Base-by-base conservation (phyloP, 1,140 invertebrate species). In the Panulirus ornatus region DNA sequence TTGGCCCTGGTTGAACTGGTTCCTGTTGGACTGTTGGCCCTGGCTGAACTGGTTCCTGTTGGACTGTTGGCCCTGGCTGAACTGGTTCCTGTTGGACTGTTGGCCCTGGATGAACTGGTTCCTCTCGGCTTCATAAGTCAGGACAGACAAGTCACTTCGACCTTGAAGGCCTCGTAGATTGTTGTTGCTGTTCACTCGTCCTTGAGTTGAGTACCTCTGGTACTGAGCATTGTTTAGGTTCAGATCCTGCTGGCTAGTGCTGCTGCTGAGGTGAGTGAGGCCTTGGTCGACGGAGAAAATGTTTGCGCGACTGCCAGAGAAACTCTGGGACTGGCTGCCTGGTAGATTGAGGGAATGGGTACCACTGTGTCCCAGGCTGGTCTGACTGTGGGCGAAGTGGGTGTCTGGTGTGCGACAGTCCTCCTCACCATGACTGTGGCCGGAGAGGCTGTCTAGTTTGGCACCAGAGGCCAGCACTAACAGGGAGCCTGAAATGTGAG, bases 381-480 rank as follows among this genome's bases (percentile, higher is more conserved):
- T 27, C 70, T 71, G n/a, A 27, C n/a, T 71, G 36, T 71, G 70
- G 36, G 30, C 70, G 22, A 71, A 27, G 27, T 71, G n/a, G 70
- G n/a, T 71, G 6, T 71, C 30, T 27, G 70, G 70, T 30, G 70
- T 34, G 30, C 70, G 70, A 34, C n/a, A 71, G 36, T 71, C 14
- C 30, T 71, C 22, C 36, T 71, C 70, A 16, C 22, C 22, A 16
- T 71, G 70, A 27, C 36, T 14, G n/a, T 19, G 16, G 27, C 70
- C 70, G 27, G 30, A 34, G 2, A 71, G 22, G 30, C 30, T 22
- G 30, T 71, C 70, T 16, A 71, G 70, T 27, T 71, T 71, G 70
- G 70, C 70, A 34, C 27, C 70, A 34, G 70, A 71, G 70, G 70
- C 70, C 70, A 71, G 30, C 70, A 71, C 30, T 30, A 71, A 34